Evolutionary conservation across 2,888 invertebrate species (phyloP).

Genomic region (Limenitis camilla): DNA sequence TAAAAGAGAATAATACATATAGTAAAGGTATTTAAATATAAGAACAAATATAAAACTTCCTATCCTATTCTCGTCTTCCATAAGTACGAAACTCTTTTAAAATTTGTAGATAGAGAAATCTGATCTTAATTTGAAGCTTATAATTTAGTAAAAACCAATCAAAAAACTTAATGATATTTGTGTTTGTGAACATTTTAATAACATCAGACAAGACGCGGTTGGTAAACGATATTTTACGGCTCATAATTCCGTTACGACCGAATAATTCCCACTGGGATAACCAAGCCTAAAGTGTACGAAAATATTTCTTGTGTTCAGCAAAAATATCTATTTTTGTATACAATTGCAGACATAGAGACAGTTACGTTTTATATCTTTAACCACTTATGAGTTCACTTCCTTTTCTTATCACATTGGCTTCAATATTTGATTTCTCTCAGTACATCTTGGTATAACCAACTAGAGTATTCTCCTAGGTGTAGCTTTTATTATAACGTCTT

Average conservation of each 20-base stretch:
- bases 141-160: not conserved
- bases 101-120: no score
- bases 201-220: not conserved
- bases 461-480: not conserved
- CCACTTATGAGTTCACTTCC: no score
- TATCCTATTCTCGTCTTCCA: no score
- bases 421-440: no score
- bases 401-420: no score
- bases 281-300: slow-evolving; percentile 1
- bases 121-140: no score
- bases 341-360: not conserved
- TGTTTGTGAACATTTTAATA: slow-evolving; percentile 4
- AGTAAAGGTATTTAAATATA: no score
- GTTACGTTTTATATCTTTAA: not conserved
- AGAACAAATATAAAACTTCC: no score
- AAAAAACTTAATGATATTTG: not conserved
- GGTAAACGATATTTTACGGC: slow-evolving; percentile 5
- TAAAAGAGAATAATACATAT: no score
- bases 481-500: not conserved
- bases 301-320: not conserved
- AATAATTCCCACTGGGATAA: slow-evolving; percentile 4
- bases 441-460: no score
- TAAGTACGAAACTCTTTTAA: no score
- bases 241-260: slow-evolving; percentile 3
- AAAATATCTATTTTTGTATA: not conserved